Evolutionary conservation across 2,113 vertebrate species (phyloP).

Genomic region (Apistogramma diplotaenia): DNA sequence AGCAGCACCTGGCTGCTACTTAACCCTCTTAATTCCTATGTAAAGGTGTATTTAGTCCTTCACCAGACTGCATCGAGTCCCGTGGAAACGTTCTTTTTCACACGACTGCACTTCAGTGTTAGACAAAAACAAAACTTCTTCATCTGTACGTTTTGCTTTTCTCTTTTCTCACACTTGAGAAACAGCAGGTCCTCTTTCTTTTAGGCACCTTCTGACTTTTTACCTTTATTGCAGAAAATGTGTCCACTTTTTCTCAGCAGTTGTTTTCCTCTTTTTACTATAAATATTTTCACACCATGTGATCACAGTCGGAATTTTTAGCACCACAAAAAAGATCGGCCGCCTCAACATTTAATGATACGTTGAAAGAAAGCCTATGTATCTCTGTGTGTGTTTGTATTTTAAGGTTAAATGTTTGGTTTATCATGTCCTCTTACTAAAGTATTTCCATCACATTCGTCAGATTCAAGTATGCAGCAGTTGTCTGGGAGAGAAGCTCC

Average conservation of each 20-base stretch:
- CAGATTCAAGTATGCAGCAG: background rate
- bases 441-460: background rate
- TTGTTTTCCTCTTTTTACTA: background rate
- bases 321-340: background rate
- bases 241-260: background rate
- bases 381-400: background rate
- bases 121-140: too few relatives aligned
- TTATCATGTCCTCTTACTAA: background rate
- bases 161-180: background rate
- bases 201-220: background rate
- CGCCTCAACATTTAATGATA: background rate
- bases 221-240: background rate
- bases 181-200: too few relatives aligned
- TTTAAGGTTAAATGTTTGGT: background rate
- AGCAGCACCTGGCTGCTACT: background rate
- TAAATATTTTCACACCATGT: constrained; percentile 7
- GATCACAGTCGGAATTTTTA: constrained; percentile 12
- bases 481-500: background rate
- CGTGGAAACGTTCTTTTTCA: background rate
- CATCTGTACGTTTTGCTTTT: background rate
- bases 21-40: background rate
- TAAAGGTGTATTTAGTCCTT: background rate
- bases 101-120: background rate
- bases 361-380: background rate
- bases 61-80: background rate